phyloP scores from a whole-genome alignment of 2,113 vertebrate genomes.

The Spermophilus dauricus region DNA sequence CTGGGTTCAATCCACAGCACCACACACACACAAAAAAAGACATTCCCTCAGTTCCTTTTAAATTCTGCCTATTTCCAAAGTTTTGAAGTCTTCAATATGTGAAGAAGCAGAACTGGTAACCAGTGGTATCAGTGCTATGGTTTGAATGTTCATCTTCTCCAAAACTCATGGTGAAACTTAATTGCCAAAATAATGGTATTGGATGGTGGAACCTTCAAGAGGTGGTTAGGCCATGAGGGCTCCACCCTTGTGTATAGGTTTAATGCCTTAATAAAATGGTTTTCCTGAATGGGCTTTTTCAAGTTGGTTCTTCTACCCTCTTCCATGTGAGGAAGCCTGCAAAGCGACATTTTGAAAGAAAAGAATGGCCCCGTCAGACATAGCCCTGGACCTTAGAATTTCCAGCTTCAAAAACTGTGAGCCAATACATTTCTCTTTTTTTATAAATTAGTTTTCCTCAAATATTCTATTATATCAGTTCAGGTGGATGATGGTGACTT shows the following conservation, averaged over 20 bases:
- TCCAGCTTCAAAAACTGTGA: too few species aligned
- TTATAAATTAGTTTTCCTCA: background rate
- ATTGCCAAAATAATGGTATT: background rate
- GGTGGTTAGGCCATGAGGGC: background rate
- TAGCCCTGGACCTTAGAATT: background rate
- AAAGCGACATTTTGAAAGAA: background rate
- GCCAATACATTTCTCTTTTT: too few species aligned
- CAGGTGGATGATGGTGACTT: too few species aligned
- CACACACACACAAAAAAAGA: too few species aligned
- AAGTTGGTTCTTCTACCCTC: background rate
- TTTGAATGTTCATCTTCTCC: background rate
- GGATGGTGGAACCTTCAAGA: background rate
- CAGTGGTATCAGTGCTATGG: too few species aligned
- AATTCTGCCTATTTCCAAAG: slow-evolving; percentile 4
- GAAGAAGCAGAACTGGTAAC: too few species aligned
- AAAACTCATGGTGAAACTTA: background rate
- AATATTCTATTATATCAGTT: background rate
- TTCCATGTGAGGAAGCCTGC: background rate
- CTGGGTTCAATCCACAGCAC: too few species aligned
- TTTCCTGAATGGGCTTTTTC: background rate
- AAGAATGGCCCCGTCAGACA: background rate
- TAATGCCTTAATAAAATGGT: background rate
- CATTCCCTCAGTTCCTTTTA: background rate
- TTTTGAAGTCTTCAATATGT: background rate
- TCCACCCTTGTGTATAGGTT: background rate